Evolutionary conservation across 1,140 invertebrate species (phyloP).

Genomic region (Alviniconcha marisindica): DNA sequence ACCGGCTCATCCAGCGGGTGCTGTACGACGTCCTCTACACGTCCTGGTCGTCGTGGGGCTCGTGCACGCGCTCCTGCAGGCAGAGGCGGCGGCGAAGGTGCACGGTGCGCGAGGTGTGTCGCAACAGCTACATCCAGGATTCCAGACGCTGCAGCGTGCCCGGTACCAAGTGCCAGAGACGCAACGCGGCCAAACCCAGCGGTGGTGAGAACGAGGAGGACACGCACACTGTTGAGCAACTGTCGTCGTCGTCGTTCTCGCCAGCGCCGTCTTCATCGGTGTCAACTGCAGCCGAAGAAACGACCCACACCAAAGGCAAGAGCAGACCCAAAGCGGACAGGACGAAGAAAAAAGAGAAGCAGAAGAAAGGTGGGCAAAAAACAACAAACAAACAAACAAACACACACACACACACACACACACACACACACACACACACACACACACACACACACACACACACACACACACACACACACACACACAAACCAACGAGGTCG

Average conservation of each 20-base stretch:
- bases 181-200: conserved; percentile 48
- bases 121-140: conserved; percentile 85
- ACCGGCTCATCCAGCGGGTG: conserved; percentile 70
- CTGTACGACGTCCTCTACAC: conserved; percentile 77
- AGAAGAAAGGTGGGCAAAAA: background rate
- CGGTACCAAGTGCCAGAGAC: conserved; percentile 49
- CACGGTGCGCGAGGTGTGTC: conserved; percentile 81
- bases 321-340: background rate
- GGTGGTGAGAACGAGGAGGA: too few species aligned
- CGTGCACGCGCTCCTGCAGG: conserved; percentile 80
- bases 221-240: too few species aligned
- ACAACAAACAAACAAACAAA: background rate
- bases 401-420: conserved; percentile 5
- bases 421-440: background rate
- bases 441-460: too few species aligned
- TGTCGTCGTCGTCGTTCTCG: too few species aligned
- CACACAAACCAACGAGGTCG: too few species aligned
- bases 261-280: too few species aligned
- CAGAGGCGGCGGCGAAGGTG: conserved; percentile 84
- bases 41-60: conserved; percentile 81
- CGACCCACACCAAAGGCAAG: background rate
- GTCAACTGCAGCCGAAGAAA: too few species aligned
- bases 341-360: background rate
- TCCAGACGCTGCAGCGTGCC: conserved; percentile 84
- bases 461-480: too few species aligned